phyloP scores from a whole-genome alignment of 2,888 invertebrate genomes.

The Caprella mutica region DNA sequence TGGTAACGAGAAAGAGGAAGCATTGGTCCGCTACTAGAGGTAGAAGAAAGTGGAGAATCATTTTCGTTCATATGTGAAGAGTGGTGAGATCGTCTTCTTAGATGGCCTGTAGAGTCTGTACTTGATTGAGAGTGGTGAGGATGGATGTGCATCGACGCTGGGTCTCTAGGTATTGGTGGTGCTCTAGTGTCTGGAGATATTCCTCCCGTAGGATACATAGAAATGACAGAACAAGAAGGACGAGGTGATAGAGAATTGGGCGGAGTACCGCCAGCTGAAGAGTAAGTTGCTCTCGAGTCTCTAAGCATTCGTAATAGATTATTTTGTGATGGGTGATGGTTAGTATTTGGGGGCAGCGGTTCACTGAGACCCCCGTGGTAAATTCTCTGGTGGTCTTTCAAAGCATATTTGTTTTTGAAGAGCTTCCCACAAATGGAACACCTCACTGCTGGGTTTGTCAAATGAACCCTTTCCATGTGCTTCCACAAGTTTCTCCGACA shows the following conservation, averaged over 20 bases:
- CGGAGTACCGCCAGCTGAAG: slow-evolving; percentile 19
- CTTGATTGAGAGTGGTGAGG: no score
- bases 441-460: slow-evolving; percentile 33
- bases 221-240: slow-evolving; percentile 20
- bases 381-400: slow-evolving; percentile 34
- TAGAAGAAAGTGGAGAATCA: no score
- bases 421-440: slow-evolving; percentile 33
- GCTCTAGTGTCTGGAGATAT: no score
- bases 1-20: no score
- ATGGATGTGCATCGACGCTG: background rate
- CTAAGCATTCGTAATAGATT: slow-evolving; percentile 30
- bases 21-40: no score
- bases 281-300: slow-evolving; percentile 26
- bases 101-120: no score
- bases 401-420: slow-evolving; percentile 34
- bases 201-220: background rate
- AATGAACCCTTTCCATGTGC: slow-evolving; percentile 34
- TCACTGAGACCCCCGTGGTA: slow-evolving; percentile 34
- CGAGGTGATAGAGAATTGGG: slow-evolving; percentile 11
- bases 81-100: no score
- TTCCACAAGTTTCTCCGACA: slow-evolving; percentile 34
- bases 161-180: background rate
- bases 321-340: slow-evolving; percentile 18
- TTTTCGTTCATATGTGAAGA: no score
- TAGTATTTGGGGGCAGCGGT: slow-evolving; percentile 22